Conservation (phyloP, 1,140 invertebrate species). For the Leptinotarsa undecemlineata region DNA sequence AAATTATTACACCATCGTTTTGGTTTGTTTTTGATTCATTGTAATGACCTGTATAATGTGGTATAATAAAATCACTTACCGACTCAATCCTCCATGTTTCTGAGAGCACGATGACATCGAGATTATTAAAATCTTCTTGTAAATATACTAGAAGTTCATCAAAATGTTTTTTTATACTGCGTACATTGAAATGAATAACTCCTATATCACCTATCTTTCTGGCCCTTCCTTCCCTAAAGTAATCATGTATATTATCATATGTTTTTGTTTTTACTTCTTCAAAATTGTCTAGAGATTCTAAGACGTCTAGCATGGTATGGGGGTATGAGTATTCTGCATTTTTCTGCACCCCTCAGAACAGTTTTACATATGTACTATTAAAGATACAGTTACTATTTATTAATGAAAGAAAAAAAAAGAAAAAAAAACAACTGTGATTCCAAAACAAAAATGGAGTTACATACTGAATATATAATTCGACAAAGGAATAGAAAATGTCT, state of each 20-base stretch:
- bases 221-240: slow-evolving; percentile 19
- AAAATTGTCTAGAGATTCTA: slow-evolving; percentile 21
- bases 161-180: slow-evolving; percentile 18
- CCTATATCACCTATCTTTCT: slow-evolving; percentile 15
- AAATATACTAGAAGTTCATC: slow-evolving; percentile 16
- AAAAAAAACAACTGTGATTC: background rate
- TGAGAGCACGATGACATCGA: slow-evolving; percentile 23
- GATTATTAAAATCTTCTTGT: slow-evolving; percentile 5
- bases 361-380: background rate
- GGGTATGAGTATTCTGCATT: background rate
- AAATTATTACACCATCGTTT: slow-evolving; percentile 22
- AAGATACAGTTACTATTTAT: slow-evolving; percentile 19
- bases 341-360: slow-evolving; percentile 10
- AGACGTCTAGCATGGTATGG: slow-evolving; percentile 18
- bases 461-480: slow-evolving; percentile 13
- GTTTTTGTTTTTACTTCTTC: slow-evolving; percentile 19
- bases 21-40: slow-evolving; percentile 24
- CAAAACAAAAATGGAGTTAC: background rate
- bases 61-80: slow-evolving; percentile 20
- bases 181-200: slow-evolving; percentile 26
- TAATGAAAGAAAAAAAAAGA: background rate
- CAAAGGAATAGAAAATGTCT: slow-evolving; percentile 14
- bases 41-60: slow-evolving; percentile 12
- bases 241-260: slow-evolving; percentile 21
- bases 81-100: slow-evolving; percentile 16